phyloP scores from a whole-genome alignment of 2,113 vertebrate species.

The Campylomormyrus numenius region DNA sequence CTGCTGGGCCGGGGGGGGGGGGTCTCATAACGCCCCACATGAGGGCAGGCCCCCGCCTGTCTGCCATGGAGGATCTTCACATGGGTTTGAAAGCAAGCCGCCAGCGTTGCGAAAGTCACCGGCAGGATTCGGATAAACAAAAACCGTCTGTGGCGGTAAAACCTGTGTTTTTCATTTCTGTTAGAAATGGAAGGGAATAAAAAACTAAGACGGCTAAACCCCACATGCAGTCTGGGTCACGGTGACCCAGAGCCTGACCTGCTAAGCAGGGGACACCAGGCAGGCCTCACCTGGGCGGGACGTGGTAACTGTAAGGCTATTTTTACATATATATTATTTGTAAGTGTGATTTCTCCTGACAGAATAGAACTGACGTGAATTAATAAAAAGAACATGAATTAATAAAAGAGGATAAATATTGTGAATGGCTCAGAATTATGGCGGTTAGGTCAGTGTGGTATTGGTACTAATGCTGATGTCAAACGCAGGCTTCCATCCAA shows the following conservation, averaged over 20 bases:
- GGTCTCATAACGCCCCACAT: not conserved
- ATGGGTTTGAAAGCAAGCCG: not conserved
- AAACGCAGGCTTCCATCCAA: not conserved
- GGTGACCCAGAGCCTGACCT: not conserved
- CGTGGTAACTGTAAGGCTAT: not conserved
- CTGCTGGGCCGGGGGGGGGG: not conserved
- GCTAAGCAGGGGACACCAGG: not conserved
- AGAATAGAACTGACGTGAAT: not conserved
- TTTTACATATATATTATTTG: not conserved
- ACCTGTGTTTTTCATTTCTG: not conserved
- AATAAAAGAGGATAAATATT: not conserved
- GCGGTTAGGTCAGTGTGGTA: not conserved
- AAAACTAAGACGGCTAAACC: not conserved
- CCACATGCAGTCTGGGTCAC: not conserved
- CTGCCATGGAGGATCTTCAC: not conserved
- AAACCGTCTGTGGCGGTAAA: not conserved
- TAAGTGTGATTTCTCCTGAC: not conserved
- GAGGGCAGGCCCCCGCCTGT: not conserved
- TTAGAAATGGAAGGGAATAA: not conserved
- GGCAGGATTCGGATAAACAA: not conserved
- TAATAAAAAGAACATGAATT: conserved; percentile 6
- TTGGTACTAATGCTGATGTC: not conserved
- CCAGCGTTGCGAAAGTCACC: not conserved
- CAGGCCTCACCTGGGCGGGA: not conserved
- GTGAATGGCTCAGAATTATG: conserved; percentile 6